These are phyloP conservation scores for Rhabdophis nuchalis DNA, from an alignment of 2,797 vertebrate species.

Conservation along the genomic window DNA sequence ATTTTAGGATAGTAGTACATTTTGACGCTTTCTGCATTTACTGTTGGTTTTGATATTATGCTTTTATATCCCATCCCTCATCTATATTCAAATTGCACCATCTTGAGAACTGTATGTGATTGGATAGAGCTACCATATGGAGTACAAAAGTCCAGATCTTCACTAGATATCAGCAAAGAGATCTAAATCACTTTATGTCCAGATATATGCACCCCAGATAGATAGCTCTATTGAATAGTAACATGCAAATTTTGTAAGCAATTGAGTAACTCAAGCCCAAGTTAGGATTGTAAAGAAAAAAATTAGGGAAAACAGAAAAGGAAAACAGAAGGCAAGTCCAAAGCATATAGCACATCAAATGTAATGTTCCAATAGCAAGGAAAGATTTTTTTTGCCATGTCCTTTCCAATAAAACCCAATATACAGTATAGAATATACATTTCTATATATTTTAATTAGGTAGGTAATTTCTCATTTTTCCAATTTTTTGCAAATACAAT, in stretches of 20 bases:
- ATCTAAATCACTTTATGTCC: background rate
- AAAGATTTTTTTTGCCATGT: too few species aligned
- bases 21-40: background rate
- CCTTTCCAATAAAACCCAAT: too few species aligned
- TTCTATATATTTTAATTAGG: too few species aligned
- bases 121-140: background rate
- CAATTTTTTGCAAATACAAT: too few species aligned
- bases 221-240: background rate
- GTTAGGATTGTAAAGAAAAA: too few species aligned
- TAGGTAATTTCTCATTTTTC: too few species aligned
- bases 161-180: background rate
- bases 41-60: background rate
- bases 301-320: too few species aligned
- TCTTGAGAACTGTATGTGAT: background rate
- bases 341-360: too few species aligned
- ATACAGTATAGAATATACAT: too few species aligned
- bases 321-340: too few species aligned
- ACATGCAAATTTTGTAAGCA: background rate
- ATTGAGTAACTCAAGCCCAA: too few species aligned
- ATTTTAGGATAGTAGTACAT: background rate
- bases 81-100: background rate
- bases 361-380: too few species aligned
- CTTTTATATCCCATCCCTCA: background rate
- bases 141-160: background rate
- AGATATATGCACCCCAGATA: background rate